Evolutionary conservation across 2,888 invertebrate genomes (phyloP).

Genomic region (Harpalus rufipes): DNA sequence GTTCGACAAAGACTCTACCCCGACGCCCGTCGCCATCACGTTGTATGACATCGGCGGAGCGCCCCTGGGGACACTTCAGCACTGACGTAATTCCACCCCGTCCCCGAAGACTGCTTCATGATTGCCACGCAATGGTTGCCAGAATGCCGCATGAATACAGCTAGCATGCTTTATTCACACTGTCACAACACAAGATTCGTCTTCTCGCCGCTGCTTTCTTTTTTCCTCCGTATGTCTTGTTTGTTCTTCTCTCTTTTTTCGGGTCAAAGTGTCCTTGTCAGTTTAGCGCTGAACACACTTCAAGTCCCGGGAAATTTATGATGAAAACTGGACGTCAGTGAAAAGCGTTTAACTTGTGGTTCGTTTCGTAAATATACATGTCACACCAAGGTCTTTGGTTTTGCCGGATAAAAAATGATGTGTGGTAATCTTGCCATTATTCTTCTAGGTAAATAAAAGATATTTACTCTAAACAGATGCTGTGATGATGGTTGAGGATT

Average conservation of each 20-base stretch:
- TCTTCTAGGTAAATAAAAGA: background rate
- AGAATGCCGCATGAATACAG: conserved; percentile 75
- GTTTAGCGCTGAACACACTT: conserved; percentile 58
- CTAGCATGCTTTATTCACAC: conserved; percentile 74
- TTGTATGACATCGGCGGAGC: conserved; percentile 70
- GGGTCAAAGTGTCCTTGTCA: conserved; percentile 66
- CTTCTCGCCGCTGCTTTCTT: conserved; percentile 52
- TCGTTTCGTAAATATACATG: conserved; percentile 51
- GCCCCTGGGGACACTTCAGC: conserved; percentile 75
- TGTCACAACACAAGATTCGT: conserved; percentile 71
- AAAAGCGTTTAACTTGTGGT: conserved; percentile 53
- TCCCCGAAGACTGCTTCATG: conserved; percentile 75
- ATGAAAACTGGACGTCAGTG: conserved; percentile 60
- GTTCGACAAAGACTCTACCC: too few relatives aligned
- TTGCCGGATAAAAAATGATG: conserved; percentile 30
- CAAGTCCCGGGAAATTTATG: conserved; percentile 55
- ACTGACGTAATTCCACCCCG: conserved; percentile 76
- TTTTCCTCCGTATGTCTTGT: conserved; percentile 35
- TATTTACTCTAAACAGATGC: background rate
- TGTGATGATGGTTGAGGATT: background rate
- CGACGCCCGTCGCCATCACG: conserved; percentile 71
- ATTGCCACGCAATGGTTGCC: conserved; percentile 74
- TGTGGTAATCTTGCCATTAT: conserved; percentile 1
- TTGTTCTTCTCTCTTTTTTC: conserved; percentile 61
- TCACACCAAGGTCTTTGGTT: conserved; percentile 44